A percentile compares a stretch with the other conserved stretches of the same genome.
Evolutionary conservation across 2,113 vertebrate species (phyloP).

Genomic region (Ceyx cyanopectus): DNA sequence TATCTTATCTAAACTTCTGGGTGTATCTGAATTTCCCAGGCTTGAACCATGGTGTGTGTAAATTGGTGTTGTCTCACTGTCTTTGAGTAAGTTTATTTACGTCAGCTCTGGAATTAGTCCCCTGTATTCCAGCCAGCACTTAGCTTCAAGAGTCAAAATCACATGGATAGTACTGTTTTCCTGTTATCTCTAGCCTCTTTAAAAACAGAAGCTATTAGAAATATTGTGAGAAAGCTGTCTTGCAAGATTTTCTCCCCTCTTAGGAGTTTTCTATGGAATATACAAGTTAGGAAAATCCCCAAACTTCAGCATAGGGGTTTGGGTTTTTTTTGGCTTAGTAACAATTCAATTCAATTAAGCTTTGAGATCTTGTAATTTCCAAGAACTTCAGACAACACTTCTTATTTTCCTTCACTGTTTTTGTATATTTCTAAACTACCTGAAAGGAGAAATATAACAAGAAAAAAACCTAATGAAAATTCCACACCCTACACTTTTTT

Average conservation of each 20-base stretch:
- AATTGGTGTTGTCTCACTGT: constrained; percentile 36
- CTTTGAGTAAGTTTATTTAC: constrained; percentile 59
- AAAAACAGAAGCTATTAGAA: constrained; percentile 57
- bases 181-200: constrained; percentile 38
- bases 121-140: constrained; percentile 37
- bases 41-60: constrained; percentile 22
- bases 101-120: constrained; percentile 52
- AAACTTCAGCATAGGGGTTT: not conserved
- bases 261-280: not conserved
- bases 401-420: not conserved
- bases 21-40: constrained; percentile 50
- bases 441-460: not conserved
- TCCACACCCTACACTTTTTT: too few species aligned
- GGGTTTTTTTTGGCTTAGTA: not conserved
- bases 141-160: constrained; percentile 51
- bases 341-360: not conserved
- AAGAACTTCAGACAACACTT: not conserved
- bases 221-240: constrained; percentile 55
- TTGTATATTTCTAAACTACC: not conserved
- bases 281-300: not conserved
- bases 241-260: not conserved
- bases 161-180: constrained; percentile 18
- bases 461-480: not conserved
- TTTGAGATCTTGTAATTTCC: not conserved
- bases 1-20: constrained; percentile 61